phyloP scores from a whole-genome alignment of 2,113 vertebrate species.

The Pelmatolapia mariae region DNA sequence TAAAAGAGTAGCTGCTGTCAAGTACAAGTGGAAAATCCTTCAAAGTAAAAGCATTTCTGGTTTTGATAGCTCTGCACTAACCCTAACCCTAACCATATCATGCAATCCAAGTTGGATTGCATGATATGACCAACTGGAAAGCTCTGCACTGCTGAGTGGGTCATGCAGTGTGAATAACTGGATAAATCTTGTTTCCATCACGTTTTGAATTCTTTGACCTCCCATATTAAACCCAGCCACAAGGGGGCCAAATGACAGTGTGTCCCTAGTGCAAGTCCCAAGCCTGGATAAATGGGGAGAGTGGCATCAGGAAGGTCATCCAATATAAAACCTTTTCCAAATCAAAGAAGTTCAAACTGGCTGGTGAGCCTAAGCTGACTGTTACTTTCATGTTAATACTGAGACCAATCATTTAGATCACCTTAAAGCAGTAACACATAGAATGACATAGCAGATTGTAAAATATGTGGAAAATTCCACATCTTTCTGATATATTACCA shows the following conservation, averaged over 20 bases:
- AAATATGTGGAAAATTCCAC: not conserved
- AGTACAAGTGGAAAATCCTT: not conserved
- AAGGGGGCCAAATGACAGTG: accelerated
- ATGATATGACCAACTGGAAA: not conserved
- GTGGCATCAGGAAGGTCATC: not conserved
- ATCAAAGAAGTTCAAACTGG: not conserved
- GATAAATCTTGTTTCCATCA: not conserved
- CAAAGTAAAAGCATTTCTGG: not conserved
- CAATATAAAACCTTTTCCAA: not conserved
- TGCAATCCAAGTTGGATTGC: not conserved
- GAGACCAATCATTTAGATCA: not conserved
- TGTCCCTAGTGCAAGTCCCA: not conserved
- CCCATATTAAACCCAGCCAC: not conserved
- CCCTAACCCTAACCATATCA: no score
- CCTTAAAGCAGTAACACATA: not conserved
- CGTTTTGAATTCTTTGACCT: accelerated
- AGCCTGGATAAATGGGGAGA: not conserved
- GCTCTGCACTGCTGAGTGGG: not conserved
- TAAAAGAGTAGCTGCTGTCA: not conserved
- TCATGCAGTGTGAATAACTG: not conserved
- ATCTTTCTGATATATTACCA: not conserved
- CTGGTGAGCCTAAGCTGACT: not conserved
- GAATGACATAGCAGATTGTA: not conserved
- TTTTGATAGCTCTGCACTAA: not conserved
- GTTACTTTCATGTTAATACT: not conserved